Base-by-base conservation (phyloP, 2,888 invertebrate species). In the Caenorhabditis doughertyi region DNA sequence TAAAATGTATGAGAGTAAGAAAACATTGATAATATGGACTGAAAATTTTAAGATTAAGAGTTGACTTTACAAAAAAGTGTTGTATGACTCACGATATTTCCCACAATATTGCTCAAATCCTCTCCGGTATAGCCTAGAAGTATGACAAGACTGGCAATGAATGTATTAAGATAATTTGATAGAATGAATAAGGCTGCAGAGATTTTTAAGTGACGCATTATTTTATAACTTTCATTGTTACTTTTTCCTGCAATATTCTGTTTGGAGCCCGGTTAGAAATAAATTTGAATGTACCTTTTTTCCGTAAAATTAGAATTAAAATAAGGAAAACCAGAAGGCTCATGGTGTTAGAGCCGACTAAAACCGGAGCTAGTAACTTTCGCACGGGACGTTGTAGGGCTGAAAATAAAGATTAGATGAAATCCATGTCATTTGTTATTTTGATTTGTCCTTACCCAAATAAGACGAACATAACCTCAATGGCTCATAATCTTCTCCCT, bases 1-100 rank as follows among this genome's bases (percentile, higher is more conserved):
- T 81, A 81, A 32, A 81, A 81, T 4, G 74, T 70, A 49, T 81
- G 73, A 1, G 81, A 70, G 47, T 64, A 81, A 39, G 74, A 74
- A 7, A 80, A 53, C 68, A 80, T 67, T n/a, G 68, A 53, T 7
- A 25, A 58, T n/a, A 73, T 62, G 0, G 72, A 67, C 70, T 62
- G 60, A 42, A 62, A 68, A 5, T 44, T 23, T 7, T 35, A 7
- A 9, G 35, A 16, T 42, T 16, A 42, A 3, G 3, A 42, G 16
- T 11, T 11, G 8, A 16, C 32, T 7, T 11, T 13, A 13, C 42
- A 42, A 42, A 42, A 16, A 42, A 42, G 3, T 7, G 42, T 3
- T 11, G 11, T 13, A 51, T 35, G 25, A 53, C 73, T 55, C 32
- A 64, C 65, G n/a, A 73, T 64, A 42, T 73, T 72, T 8, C 71